phyloP scores from a whole-genome alignment of 2,797 vertebrate species.

The Malurus leucopterus region DNA sequence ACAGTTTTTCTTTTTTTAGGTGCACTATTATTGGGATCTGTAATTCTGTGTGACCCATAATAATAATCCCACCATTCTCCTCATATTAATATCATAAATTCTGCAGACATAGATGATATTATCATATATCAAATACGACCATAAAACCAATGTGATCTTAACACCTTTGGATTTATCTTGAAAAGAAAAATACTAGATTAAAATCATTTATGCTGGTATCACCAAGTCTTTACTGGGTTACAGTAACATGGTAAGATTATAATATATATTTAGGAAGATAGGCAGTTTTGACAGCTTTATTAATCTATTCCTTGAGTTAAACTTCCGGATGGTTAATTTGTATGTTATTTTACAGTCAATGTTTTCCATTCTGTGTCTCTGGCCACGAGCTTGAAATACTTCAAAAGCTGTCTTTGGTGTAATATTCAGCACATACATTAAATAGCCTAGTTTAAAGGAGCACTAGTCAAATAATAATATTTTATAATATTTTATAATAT shows the following conservation, averaged over 20 bases:
- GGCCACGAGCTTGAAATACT: background rate
- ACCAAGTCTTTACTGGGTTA: constrained; percentile 15
- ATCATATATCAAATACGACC: constrained; percentile 59
- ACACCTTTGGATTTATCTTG: constrained; percentile 54
- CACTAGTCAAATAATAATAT: background rate
- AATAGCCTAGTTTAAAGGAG: background rate
- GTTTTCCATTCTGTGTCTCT: background rate
- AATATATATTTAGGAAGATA: background rate
- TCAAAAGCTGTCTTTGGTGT: background rate
- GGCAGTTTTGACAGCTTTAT: constrained; percentile 34
- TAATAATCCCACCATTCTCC: constrained; percentile 47
- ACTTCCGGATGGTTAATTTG: constrained; percentile 19
- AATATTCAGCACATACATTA: background rate
- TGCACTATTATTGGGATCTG: constrained; percentile 16
- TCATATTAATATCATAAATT: constrained; percentile 58
- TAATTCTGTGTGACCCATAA: constrained; percentile 37
- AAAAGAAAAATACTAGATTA: constrained; percentile 58
- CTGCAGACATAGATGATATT: constrained; percentile 57
- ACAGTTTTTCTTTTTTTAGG: constrained; percentile 37
- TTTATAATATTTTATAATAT: too few relatives aligned
- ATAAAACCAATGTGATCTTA: constrained; percentile 56
- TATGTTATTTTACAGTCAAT: constrained; percentile 5
- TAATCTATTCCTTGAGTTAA: background rate
- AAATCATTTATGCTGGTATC: constrained; percentile 33
- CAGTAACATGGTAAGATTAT: constrained; percentile 6